phyloP scores from a whole-genome alignment of 2,888 invertebrate species.

The Lottia gigantea region DNA sequence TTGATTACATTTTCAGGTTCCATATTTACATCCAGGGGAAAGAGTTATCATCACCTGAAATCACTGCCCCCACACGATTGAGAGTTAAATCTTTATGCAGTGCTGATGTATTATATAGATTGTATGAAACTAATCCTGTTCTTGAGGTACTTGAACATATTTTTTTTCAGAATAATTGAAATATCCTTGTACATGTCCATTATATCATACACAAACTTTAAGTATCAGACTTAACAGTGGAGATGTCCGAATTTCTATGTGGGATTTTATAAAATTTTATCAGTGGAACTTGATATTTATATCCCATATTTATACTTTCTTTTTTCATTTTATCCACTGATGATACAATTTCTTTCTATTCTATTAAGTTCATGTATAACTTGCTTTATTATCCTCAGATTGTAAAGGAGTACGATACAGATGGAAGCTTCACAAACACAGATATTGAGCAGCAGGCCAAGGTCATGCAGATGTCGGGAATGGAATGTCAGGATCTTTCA shows the following conservation, averaged over 20 bases:
- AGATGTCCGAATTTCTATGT: too few species aligned
- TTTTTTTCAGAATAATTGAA: too few species aligned
- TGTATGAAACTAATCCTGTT: background rate
- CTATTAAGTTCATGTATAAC: too few species aligned
- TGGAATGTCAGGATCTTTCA: background rate
- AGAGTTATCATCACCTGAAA: background rate
- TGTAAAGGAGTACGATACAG: background rate
- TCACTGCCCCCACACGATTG: background rate
- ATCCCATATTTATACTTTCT: too few species aligned
- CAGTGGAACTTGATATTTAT: too few species aligned
- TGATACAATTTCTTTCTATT: too few species aligned
- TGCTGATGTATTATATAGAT: slow-evolving; percentile 3
- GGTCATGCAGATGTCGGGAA: background rate
- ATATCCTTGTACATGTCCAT: too few species aligned
- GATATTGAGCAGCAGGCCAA: slow-evolving; percentile 7
- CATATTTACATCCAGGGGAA: background rate
- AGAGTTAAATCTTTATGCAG: background rate
- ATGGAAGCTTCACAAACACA: background rate
- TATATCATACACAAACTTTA: too few species aligned
- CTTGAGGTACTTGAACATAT: background rate
- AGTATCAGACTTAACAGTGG: too few species aligned
- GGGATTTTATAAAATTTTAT: too few species aligned
- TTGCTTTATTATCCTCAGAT: background rate
- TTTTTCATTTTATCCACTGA: too few species aligned
- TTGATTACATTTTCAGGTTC: background rate